These are phyloP conservation scores for Polydrusus cervinus DNA, from an alignment of 2,888 invertebrate genomes.

Conservation along the genomic window DNA sequence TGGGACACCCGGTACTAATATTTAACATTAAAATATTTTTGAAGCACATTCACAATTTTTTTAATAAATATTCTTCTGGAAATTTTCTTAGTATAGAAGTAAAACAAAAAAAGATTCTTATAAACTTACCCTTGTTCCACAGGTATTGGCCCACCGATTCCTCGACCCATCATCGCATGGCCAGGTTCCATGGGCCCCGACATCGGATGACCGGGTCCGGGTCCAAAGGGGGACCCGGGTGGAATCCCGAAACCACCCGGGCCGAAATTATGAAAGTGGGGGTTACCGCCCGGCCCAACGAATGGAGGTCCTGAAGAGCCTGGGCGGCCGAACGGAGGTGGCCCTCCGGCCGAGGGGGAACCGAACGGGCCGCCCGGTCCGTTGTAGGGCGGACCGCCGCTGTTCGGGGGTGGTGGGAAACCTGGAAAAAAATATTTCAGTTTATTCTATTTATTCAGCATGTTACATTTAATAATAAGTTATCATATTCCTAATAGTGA, in stretches of 20 bases:
- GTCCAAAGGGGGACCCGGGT: slow-evolving; percentile 81
- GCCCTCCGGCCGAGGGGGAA: slow-evolving; percentile 78
- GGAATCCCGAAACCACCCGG: slow-evolving; percentile 80
- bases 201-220: slow-evolving; percentile 77
- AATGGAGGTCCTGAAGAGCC: slow-evolving; percentile 83
- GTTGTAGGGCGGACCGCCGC: slow-evolving; percentile 78
- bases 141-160: slow-evolving; percentile 83
- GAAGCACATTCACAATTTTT: no score
- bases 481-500: background rate
- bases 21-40: no score
- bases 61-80: no score
- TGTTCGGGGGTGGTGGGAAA: slow-evolving; percentile 76
- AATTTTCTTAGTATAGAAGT: no score
- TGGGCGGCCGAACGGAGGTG: slow-evolving; percentile 78
- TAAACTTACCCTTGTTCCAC: slow-evolving; percentile 84
- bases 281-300: slow-evolving; percentile 79
- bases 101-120: background rate
- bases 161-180: slow-evolving; percentile 76
- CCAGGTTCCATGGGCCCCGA: slow-evolving; percentile 78
- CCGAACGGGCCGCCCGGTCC: slow-evolving; percentile 76
- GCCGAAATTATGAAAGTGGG: slow-evolving; percentile 79
- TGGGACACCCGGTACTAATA: no score
- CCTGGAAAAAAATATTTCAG: slow-evolving; percentile 35
- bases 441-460: no score
- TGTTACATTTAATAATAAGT: no score